Evolutionary conservation across 2,797 vertebrate genomes (phyloP), one percentile per base, ranked within the genome.

Genomic region (Crenuchus spilurus): DNA sequence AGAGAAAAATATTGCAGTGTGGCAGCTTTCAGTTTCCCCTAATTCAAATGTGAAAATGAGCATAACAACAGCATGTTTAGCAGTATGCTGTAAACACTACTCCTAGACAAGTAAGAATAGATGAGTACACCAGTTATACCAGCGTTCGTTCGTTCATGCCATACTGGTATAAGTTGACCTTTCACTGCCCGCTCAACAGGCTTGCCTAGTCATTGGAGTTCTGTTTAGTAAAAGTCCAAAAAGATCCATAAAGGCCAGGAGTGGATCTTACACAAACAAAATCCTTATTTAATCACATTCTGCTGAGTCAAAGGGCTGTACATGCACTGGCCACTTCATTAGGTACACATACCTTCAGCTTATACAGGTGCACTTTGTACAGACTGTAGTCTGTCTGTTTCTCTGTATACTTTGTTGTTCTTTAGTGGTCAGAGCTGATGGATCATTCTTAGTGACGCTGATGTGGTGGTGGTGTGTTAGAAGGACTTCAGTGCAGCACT

Each of bases 101-200:
- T 86, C 87, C 84, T 87, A 88, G 86, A 91, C 80, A 86, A 84
- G 84, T 82, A 85, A 85, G 87, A 71, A 85, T 63, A 75, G 75
- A 85, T 86, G 87, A 90, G 82, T 88, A 90, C 89, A 91, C 88
- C 87, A 89, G 84, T 79, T 82, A 84, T 83, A 89, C 86, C 87
- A 79, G 84, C 72, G 75, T 65, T 79, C 87, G 82, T 88, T 86
- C 82, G 84, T 80, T 71, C 73, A 82, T 78, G 88, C 83, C 58
- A 61, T 22, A 35, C 86, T 76, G 76, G 62, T 79, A 85, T 75
- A 83, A 77, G 83, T 87, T 82, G 87, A 85, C 87, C 85, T 85
- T 82, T 76, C 41, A 85, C 87, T 85, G 88, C 92, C 93, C 90
- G 93, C 90, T 93, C 93, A 86, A 86, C 92, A 93, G 92, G 92